Evolutionary conservation across 2,888 invertebrate species (phyloP).

Genomic region (Julus scandinavius): DNA sequence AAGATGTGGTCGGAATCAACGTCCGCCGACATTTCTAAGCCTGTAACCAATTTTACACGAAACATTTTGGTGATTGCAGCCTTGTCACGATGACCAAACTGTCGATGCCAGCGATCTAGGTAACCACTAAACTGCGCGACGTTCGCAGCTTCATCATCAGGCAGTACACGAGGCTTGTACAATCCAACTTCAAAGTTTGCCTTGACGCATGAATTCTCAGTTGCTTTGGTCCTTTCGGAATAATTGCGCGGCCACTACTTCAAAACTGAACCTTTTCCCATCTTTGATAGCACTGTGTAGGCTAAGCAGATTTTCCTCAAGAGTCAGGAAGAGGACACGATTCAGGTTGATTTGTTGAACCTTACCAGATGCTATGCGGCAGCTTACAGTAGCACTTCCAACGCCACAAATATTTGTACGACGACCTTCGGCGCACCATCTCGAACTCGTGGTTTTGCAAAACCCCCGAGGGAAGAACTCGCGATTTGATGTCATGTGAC

Average conservation of each 20-base stretch:
- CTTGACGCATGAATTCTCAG: neutral
- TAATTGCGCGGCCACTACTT: neutral
- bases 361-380: neutral
- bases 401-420: neutral
- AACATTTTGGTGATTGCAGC: conserved; percentile 18
- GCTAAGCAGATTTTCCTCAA: neutral
- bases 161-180: neutral
- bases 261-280: neutral
- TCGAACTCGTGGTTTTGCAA: neutral
- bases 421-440: neutral
- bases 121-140: neutral
- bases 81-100: neutral
- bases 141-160: neutral
- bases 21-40: neutral
- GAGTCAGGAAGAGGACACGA: neutral
- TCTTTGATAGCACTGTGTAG: neutral
- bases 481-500: neutral
- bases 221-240: neutral
- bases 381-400: neutral
- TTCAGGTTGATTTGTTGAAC: no score
- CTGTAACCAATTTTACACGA: neutral
- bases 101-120: neutral
- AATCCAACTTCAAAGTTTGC: neutral
- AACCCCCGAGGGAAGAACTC: neutral
- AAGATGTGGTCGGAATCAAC: neutral